Evolutionary conservation across 2,888 invertebrate genomes (phyloP), one percentile per base, ranked within the genome.

Genomic region (Allophyes oxyacanthae): DNA sequence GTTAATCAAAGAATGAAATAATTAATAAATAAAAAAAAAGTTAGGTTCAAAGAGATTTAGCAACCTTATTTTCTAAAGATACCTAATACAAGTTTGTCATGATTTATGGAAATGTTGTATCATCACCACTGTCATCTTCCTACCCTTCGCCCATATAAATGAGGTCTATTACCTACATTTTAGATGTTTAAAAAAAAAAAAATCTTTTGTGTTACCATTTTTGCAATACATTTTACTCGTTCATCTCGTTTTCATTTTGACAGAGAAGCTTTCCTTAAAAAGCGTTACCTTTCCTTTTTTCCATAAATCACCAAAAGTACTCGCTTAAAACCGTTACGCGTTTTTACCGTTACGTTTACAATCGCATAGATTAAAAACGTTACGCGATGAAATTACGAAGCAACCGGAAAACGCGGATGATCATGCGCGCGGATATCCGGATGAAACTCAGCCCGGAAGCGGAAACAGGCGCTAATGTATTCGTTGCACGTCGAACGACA

Each of bases 401-500:
- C 77, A 81, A 79, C 77, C 79, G 75, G 75, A 73, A 78, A 83
- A 82, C 68, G 72, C 68, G 79, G 78, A 85, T 85, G 82, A 89
- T 85, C 85, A 84, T 85, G 83, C 78, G 74, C 85, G 74, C 81
- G 79, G 80, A 81, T 84, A 82, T 83, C 85, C 83, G 85, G 80
- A 81, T 85, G 81, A 83, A 85, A 79, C 70, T 79, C 70, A 62
- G 52, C 71, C 75, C 70, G 75, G 72, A 68, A 65, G 64, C 74
- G 77, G 75, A 78, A 77, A 82, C 75, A 83, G 72, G 79, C 79
- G 83, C 77, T 91, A 90, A 91, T 89, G 83, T 91, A 92, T 92
- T 92, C 92, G 75, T 69, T 66, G 75, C 92, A 88, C 92, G 92
- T 90, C 84, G 78, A 84, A 84, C 85, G 87, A 84, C 87, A 87